Percentiles rank a stretch among this genome's conserved stretches.
These are phyloP conservation scores for Xiphydria camelus DNA, from an alignment of 2,888 invertebrate species.

Conservation along the genomic window DNA sequence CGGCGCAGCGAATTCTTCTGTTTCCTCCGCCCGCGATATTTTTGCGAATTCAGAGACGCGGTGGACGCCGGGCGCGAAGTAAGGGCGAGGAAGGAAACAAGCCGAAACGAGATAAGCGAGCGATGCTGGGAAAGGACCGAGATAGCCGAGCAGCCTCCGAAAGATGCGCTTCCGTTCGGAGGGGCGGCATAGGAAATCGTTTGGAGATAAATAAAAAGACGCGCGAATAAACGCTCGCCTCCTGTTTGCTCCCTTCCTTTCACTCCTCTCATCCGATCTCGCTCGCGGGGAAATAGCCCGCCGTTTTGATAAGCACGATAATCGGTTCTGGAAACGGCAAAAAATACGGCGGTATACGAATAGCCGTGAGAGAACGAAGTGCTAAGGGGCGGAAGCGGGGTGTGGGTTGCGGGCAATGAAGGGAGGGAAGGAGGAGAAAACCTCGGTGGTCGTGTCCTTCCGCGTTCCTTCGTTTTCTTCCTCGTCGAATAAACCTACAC, in stretches of 20 bases:
- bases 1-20: too few relatives aligned
- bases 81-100: too few relatives aligned
- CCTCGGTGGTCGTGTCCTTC: not conserved
- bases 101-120: not conserved
- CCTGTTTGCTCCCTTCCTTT: slow-evolving; percentile 9
- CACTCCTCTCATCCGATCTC: not conserved
- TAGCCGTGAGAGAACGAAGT: not conserved
- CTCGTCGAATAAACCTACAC: not conserved
- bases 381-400: not conserved
- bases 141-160: slow-evolving; percentile 29
- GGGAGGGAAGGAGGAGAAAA: not conserved
- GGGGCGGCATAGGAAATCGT: slow-evolving; percentile 32
- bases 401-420: not conserved
- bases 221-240: slow-evolving; percentile 26
- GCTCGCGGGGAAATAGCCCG: slow-evolving; percentile 30
- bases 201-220: slow-evolving; percentile 29
- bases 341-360: not conserved
- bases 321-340: slow-evolving; percentile 9
- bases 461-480: not conserved
- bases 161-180: slow-evolving; percentile 30
- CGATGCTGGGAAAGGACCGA: slow-evolving; percentile 29
- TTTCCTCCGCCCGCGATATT: too few relatives aligned
- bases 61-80: too few relatives aligned
- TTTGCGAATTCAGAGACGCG: too few relatives aligned
- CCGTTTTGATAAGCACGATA: slow-evolving; percentile 22